Evolutionary conservation across 2,797 vertebrate genomes (phyloP).

Genomic region (Garrulus glandarius): DNA sequence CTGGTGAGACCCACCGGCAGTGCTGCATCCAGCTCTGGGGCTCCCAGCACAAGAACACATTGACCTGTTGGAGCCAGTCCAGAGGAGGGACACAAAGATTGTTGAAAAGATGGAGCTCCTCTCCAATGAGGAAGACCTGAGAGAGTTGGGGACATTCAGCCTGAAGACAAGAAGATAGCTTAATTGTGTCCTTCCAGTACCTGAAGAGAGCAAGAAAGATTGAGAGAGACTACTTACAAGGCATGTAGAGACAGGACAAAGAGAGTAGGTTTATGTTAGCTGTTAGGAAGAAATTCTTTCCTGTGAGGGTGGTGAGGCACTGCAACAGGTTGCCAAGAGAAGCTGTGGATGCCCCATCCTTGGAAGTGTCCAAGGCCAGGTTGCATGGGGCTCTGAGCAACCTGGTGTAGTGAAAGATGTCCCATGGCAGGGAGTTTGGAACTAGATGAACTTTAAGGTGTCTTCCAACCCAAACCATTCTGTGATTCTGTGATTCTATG

Average conservation of each 20-base stretch:
- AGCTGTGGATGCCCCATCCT: not conserved
- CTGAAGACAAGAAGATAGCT: not conserved
- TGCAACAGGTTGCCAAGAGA: not conserved
- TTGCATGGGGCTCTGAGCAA: not conserved
- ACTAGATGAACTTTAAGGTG: not conserved
- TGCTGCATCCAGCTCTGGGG: not conserved
- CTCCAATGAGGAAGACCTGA: not conserved
- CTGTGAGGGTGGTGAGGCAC: not conserved
- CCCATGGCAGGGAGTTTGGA: not conserved
- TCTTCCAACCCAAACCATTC: not conserved
- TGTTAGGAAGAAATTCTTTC: not conserved
- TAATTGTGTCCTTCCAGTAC: not conserved
- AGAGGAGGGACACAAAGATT: not conserved
- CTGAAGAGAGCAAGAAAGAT: not conserved
- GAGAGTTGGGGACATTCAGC: not conserved
- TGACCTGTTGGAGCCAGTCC: fast-evolving
- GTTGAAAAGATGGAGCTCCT: not conserved
- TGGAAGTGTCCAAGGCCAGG: not conserved
- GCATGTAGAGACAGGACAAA: not conserved
- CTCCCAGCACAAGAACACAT: fast-evolving
- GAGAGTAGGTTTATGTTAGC: not conserved
- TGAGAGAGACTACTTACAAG: not conserved
- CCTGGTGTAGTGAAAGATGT: not conserved
- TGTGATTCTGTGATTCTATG: not conserved
- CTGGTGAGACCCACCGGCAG: not conserved